These are phyloP conservation scores for Coremacera marginata DNA, from an alignment of 2,888 invertebrate species.

Conservation along the genomic window DNA sequence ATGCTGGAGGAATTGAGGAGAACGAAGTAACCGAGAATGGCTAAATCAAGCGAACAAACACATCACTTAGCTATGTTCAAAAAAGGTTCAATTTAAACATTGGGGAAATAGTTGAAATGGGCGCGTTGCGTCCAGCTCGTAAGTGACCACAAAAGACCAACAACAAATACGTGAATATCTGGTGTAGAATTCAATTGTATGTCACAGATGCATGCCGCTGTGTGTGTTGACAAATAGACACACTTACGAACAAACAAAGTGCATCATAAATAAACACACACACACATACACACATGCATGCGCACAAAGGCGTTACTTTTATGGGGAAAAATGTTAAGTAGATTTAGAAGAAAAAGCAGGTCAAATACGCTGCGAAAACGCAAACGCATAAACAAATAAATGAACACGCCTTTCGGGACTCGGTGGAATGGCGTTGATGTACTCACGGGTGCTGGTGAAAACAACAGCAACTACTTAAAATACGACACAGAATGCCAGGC, in stretches of 20 bases:
- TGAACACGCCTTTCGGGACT: constrained; percentile 6
- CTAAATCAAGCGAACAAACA: no score
- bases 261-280: constrained; percentile 18
- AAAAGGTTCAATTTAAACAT: no score
- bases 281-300: neutral
- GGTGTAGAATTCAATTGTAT: neutral
- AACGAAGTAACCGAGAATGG: no score
- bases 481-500: constrained; percentile 3
- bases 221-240: constrained; percentile 27
- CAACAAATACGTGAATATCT: neutral
- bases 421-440: neutral
- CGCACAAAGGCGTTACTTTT: constrained; percentile 14
- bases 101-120: constrained; percentile 35
- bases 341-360: constrained; percentile 32
- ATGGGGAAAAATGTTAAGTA: constrained; percentile 34
- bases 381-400: constrained; percentile 33
- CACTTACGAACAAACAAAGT: constrained; percentile 21
- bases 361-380: constrained; percentile 27
- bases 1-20: neutral
- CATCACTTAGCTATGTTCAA: no score
- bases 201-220: neutral
- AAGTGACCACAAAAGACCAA: neutral
- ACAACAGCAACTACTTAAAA: neutral
- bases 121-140: constrained; percentile 6
- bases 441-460: neutral